These are phyloP conservation scores for Vicugna pacos DNA, from an alignment of 2,113 vertebrate genomes.

Conservation along the genomic window DNA sequence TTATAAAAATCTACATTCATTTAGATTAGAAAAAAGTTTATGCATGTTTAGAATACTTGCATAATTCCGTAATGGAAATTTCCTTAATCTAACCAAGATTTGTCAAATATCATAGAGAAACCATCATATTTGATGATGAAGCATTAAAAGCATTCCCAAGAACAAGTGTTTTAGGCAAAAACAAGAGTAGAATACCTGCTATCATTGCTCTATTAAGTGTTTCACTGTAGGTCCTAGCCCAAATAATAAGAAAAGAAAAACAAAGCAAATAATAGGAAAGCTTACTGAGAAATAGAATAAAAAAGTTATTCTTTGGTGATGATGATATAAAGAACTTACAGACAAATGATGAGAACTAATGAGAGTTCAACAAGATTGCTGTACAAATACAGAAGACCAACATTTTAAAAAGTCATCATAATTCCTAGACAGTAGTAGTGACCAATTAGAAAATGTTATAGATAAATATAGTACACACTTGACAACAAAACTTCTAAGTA, in stretches of 20 bases:
- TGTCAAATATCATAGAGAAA: background rate
- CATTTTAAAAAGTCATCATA: background rate
- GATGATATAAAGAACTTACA: background rate
- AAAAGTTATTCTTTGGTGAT: background rate
- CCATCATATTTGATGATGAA: background rate
- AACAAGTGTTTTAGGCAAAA: background rate
- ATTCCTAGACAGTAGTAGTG: background rate
- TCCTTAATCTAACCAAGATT: background rate
- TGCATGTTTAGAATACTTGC: background rate
- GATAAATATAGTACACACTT: background rate
- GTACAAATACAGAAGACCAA: background rate
- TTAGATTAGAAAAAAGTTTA: background rate
- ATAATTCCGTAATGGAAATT: background rate
- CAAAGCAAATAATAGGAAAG: background rate
- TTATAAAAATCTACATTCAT: constrained; percentile 32
- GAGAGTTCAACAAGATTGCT: background rate
- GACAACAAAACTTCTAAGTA: background rate
- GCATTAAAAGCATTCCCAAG: background rate
- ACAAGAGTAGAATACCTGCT: background rate
- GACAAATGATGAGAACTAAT: background rate
- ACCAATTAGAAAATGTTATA: background rate
- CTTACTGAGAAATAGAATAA: background rate
- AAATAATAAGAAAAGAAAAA: background rate
- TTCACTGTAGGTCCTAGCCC: background rate
- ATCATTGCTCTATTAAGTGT: background rate